Evolutionary conservation across 2,888 invertebrate genomes (phyloP), one percentile per base, ranked within the genome.

Genomic region (Auanema sp.): DNA sequence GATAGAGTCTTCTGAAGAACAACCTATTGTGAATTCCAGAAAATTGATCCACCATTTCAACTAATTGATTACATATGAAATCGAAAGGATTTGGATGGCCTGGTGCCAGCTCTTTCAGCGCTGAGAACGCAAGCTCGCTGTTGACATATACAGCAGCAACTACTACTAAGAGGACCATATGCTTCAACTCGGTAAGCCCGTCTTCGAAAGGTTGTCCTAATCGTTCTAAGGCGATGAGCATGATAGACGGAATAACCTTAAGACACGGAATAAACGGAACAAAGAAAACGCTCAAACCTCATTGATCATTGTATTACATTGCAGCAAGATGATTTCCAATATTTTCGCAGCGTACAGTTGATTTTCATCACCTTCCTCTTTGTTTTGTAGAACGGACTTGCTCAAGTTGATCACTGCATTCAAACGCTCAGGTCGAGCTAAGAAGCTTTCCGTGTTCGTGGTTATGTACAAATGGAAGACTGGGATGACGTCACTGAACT

Each of bases 261-360:
- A 54, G 5, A 12, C 4, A 21, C 21, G 10, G 54, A 11, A 16
- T 53, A 12, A 21, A 11, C 21, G 8, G 33, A 53, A 53, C 11
- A 11, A 11, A 23, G 18, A 16, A 25, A 53, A 53, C 10, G 16
- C 23, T 16, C 14, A 52, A 52, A 57, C 57, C 23, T 64, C 64
- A 43, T 71, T 65, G 47, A 72, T 73, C 49, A 52, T 49, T 53
- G 86, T 86, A 66, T 85, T 85, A 85, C 94, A 97, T 85, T 97
- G 96, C 60, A 98, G 87, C 75, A 97, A 90, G 69, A 97, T n/a
- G 42, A 60, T 58, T 87, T 98, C 98, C 58, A 98, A 87, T 44
- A 99, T 88, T 86, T 98, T 98, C 51, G 93, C 96, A 21, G 97
- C 97, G 85, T 96, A 92, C 76, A 93, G 91, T 86, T 98, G 95